Conservation (phyloP, 2,888 invertebrate genomes). For the Galerucella nymphaeae region DNA sequence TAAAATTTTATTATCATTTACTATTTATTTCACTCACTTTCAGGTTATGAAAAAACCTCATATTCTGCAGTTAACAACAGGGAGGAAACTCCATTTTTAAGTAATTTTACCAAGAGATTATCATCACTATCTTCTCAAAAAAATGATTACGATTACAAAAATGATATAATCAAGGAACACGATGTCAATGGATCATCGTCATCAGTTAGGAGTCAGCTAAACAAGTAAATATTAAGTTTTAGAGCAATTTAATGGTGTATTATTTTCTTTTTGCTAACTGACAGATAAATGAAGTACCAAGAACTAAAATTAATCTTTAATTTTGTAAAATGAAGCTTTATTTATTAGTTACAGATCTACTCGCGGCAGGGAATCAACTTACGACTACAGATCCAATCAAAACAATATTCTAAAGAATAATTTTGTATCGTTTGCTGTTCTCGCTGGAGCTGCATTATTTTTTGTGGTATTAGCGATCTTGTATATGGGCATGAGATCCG, state of each 20-base stretch:
- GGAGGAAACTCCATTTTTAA: slow-evolving; percentile 76
- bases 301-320: neutral
- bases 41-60: slow-evolving; percentile 53
- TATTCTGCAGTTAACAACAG: slow-evolving; percentile 52
- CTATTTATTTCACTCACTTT: slow-evolving; percentile 23
- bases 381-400: slow-evolving; percentile 59
- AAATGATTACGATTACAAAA: slow-evolving; percentile 56
- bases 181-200: slow-evolving; percentile 59
- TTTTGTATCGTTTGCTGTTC: slow-evolving; percentile 73
- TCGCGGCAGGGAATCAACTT: slow-evolving; percentile 55
- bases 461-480: slow-evolving; percentile 74
- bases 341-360: slow-evolving; percentile 49
- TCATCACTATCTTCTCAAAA: slow-evolving; percentile 61
- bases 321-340: slow-evolving; percentile 13
- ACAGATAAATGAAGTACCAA: too few relatives aligned
- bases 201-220: slow-evolving; percentile 50
- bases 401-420: slow-evolving; percentile 71
- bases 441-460: slow-evolving; percentile 72
- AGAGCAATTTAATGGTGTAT: too few relatives aligned
- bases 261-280: too few relatives aligned
- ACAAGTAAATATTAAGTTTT: slow-evolving; percentile 45
- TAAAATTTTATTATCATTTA: neutral
- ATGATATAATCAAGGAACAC: slow-evolving; percentile 61
- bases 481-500: slow-evolving; percentile 75
- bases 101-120: slow-evolving; percentile 76